phyloP scores from a whole-genome alignment of 2,797 vertebrate genomes.

The Sebastes matsubarae region DNA sequence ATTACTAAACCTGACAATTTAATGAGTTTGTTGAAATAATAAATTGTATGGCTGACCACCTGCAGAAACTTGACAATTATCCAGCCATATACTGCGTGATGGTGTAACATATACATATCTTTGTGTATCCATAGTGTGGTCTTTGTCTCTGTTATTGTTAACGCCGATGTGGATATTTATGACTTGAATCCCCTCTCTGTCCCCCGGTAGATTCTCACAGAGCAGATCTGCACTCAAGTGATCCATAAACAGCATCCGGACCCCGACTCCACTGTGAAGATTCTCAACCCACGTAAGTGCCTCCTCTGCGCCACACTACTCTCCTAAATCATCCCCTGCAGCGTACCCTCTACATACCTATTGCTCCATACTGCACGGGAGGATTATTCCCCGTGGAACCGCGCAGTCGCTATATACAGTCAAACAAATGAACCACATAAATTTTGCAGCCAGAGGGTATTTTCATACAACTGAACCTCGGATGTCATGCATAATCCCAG shows the following conservation, averaged over 20 bases:
- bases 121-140: constrained; percentile 11
- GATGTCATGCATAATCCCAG: constrained; percentile 42
- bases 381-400: constrained; percentile 54
- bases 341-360: constrained; percentile 63
- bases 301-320: constrained; percentile 51
- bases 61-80: constrained; percentile 37
- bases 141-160: constrained; percentile 55
- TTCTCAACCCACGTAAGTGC: constrained; percentile 97
- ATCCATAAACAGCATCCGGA: constrained; percentile 98
- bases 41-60: neutral
- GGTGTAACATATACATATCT: constrained; percentile 14
- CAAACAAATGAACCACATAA: constrained; percentile 70
- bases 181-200: constrained; percentile 47
- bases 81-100: neutral
- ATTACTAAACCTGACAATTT: neutral
- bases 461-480: constrained; percentile 34
- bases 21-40: neutral
- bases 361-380: constrained; percentile 47
- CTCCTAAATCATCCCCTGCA: constrained; percentile 65
- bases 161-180: constrained; percentile 51
- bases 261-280: constrained; percentile 96
- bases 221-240: constrained; percentile 98
- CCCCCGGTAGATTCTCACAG: constrained; percentile 91
- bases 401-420: constrained; percentile 54
- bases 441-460: constrained; percentile 55